These are phyloP conservation scores for Euura lappo DNA, from an alignment of 1,140 invertebrate species.

Conservation along the genomic window DNA sequence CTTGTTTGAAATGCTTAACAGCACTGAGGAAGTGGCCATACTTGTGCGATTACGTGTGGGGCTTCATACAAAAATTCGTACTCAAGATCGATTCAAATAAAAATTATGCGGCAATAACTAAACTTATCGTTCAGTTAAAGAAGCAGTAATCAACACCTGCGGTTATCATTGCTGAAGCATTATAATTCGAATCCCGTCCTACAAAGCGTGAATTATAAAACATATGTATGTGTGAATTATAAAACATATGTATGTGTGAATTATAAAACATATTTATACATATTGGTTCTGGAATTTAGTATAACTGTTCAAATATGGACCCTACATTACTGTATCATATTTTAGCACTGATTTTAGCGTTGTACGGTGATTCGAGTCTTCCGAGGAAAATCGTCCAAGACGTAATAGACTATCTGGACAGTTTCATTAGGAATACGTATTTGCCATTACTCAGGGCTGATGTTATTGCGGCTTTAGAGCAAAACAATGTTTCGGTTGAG, in stretches of 20 bases:
- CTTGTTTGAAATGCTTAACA: slow-evolving; percentile 21
- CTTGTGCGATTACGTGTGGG: neutral
- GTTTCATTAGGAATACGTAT: slow-evolving; percentile 18
- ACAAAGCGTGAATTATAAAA: slow-evolving; percentile 3
- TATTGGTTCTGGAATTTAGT: slow-evolving; percentile 12
- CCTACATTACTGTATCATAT: slow-evolving; percentile 20
- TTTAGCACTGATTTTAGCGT: slow-evolving; percentile 21
- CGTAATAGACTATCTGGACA: slow-evolving; percentile 20
- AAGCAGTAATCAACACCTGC: neutral
- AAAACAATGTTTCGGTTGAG: slow-evolving; percentile 14
- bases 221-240: slow-evolving; percentile 3
- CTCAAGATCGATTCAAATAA: slow-evolving; percentile 9
- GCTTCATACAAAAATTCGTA: neutral
- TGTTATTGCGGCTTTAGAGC: slow-evolving; percentile 12
- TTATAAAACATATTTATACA: no score
- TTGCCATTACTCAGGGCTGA: slow-evolving; percentile 23
- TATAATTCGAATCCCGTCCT: slow-evolving; percentile 1
- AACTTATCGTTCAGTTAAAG: slow-evolving; percentile 20
- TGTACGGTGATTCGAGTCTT: slow-evolving; percentile 22
- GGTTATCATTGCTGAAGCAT: neutral
- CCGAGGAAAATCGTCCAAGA: slow-evolving; percentile 23
- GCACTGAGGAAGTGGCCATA: slow-evolving; percentile 18
- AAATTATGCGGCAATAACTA: slow-evolving; percentile 16
- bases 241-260: no score
- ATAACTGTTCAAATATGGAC: slow-evolving; percentile 16